A percentile compares a stretch with the other conserved stretches of the same genome.
These are phyloP conservation scores for Aphelocoma coerulescens DNA, from an alignment of 2,113 vertebrate genomes.

Conservation along the genomic window DNA sequence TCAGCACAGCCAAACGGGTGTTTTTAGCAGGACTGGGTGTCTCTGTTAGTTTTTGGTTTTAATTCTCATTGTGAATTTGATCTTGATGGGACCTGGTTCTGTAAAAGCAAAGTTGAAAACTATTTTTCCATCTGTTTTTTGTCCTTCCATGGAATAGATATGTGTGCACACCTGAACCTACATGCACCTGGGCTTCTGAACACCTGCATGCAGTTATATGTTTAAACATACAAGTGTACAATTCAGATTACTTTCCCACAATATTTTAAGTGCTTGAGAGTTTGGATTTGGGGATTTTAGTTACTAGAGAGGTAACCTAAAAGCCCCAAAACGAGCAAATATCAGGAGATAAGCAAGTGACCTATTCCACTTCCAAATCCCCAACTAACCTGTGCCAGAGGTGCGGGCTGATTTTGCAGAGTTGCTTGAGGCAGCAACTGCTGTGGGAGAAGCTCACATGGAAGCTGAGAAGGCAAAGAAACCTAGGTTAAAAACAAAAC, in stretches of 20 bases:
- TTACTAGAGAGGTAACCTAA: not conserved
- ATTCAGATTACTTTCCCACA: not conserved
- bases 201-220: not conserved
- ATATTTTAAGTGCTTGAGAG: not conserved
- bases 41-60: not conserved
- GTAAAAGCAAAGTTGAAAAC: not conserved
- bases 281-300: not conserved
- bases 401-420: conserved; percentile 61
- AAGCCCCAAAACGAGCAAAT: not conserved
- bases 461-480: conserved; percentile 58
- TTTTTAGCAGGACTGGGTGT: not conserved
- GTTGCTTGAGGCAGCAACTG: conserved; percentile 69
- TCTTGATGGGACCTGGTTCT: not conserved
- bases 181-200: not conserved
- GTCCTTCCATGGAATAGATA: not conserved
- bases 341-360: not conserved
- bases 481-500: conserved; percentile 45
- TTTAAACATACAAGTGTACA: not conserved
- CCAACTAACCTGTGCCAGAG: conserved; percentile 73
- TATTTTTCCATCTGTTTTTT: not conserved
- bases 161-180: not conserved
- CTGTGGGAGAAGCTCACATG: conserved; percentile 71
- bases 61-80: not conserved
- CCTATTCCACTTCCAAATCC: not conserved
- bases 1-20: not conserved